These are phyloP conservation scores for Hyposoter dolosus DNA, from an alignment of 2,888 invertebrate genomes.

Conservation along the genomic window DNA sequence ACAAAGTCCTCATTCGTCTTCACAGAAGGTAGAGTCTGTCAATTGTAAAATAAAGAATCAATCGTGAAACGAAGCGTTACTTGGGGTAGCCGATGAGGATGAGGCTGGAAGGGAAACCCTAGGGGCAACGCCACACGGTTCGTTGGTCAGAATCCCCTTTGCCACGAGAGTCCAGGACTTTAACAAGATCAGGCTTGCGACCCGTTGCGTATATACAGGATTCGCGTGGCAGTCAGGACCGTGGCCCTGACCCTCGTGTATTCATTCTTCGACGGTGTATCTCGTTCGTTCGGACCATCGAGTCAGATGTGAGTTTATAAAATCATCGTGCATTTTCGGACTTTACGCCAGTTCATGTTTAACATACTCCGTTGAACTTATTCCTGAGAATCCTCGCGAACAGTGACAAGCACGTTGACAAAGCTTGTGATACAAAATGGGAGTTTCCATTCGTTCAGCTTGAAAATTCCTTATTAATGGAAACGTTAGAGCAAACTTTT, in stretches of 20 bases:
- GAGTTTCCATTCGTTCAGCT: neutral
- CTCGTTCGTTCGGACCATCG: constrained; percentile 42
- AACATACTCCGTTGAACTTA: constrained; percentile 31
- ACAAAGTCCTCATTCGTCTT: constrained; percentile 17
- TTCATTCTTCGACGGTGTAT: constrained; percentile 19
- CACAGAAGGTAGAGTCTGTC: constrained; percentile 62
- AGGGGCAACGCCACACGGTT: constrained; percentile 78
- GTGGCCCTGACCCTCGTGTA: constrained; percentile 55
- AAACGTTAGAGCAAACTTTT: neutral
- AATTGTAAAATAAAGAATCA: constrained; percentile 85
- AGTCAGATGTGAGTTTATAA: constrained; percentile 58
- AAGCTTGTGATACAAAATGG: neutral
- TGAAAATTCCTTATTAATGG: neutral
- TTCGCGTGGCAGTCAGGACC: constrained; percentile 37
- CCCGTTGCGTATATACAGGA: constrained; percentile 70
- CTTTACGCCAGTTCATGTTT: constrained; percentile 18
- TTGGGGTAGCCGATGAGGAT: constrained; percentile 66
- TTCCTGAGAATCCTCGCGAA: neutral
- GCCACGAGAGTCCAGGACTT: constrained; percentile 70
- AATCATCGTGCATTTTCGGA: constrained; percentile 48
- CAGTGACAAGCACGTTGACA: neutral
- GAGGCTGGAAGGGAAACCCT: constrained; percentile 74
- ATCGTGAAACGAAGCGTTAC: constrained; percentile 84
- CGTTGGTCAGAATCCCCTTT: constrained; percentile 82
- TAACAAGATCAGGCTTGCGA: constrained; percentile 82